A percentile compares a stretch with the other conserved stretches of the same genome.
Conservation (phyloP, 2,113 vertebrate species). For the Pseudopodoces humilis region DNA sequence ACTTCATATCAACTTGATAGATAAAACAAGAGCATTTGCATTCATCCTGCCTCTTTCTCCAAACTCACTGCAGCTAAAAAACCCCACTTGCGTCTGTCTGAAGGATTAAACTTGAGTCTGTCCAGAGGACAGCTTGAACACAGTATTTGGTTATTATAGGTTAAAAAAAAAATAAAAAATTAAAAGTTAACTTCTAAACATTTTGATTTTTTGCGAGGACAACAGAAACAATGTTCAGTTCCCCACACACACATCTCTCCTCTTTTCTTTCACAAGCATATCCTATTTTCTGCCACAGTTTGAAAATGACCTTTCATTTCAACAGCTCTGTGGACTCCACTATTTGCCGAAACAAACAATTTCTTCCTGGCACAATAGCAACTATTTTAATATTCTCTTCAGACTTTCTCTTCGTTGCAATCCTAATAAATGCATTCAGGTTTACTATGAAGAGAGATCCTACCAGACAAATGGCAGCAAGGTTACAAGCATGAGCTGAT, state of each 20-base stretch:
- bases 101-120: not conserved
- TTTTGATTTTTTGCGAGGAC: not conserved
- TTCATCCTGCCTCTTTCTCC: not conserved
- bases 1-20: not conserved
- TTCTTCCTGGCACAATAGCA: constrained; percentile 22
- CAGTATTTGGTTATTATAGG: not conserved
- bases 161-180: not conserved
- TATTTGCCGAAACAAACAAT: constrained; percentile 36
- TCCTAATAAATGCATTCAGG: constrained; percentile 51
- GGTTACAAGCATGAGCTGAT: constrained; percentile 26
- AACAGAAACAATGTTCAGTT: not conserved
- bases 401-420: constrained; percentile 28
- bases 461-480: constrained; percentile 57
- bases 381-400: constrained; percentile 65
- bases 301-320: constrained; percentile 59
- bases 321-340: constrained; percentile 8
- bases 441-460: constrained; percentile 33
- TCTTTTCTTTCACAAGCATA: not conserved
- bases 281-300: constrained; percentile 11
- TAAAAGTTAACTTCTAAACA: not conserved
- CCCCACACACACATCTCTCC: not conserved
- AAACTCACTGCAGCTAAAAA: not conserved
- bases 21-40: not conserved
- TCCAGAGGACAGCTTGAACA: not conserved
- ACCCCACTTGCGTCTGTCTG: not conserved